Evolutionary conservation across 2,113 vertebrate genomes (phyloP), one percentile per base, ranked within the genome.

Genomic region (Chamaea fasciata): DNA sequence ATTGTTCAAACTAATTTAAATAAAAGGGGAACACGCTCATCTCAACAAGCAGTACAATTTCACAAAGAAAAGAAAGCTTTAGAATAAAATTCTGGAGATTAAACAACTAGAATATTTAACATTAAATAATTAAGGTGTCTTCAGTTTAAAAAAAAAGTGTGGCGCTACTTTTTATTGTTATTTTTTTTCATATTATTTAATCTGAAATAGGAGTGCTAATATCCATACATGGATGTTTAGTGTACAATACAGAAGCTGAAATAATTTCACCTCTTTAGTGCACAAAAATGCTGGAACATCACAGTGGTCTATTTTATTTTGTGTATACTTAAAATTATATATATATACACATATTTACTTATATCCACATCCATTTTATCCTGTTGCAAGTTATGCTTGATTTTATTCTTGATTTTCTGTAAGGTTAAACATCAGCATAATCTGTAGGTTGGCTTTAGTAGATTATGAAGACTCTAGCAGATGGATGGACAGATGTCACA

Each of bases 401-500:
- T 65, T 53, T 68, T 92, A 31, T 57, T 89, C 28, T 60, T 68
- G n/a, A 26, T 92, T 86, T 89, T 94, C 74, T 78, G 33, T 92
- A 86, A 95, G 87, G 69, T 74, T 88, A 94, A 97, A 87, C 67
- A 84, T 90, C 90, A 77, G 53, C 84, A 68, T 94, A 87, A 96
- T 97, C 77, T 95, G 59, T 97, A 96, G 92, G 90, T 95, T 96
- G 46, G 93, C 89, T 94, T 89, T 91, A 83, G 55, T 95, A 96
- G 93, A 95, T 97, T 97, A 89, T 77, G 74, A 82, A 95, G 97
- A 81, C 50, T 92, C 68, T 56, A 89, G 77, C 98, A 98, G 98
- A 98, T 98, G 98, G 94, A 96, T 17, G 16, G 97, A 96, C 98
- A 98, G 98, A 97, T 98, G 97, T 96, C 95, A 96, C 89, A 97